phyloP scores from a whole-genome alignment of 2,888 invertebrate species.

The Drosophila paramelanica region DNA sequence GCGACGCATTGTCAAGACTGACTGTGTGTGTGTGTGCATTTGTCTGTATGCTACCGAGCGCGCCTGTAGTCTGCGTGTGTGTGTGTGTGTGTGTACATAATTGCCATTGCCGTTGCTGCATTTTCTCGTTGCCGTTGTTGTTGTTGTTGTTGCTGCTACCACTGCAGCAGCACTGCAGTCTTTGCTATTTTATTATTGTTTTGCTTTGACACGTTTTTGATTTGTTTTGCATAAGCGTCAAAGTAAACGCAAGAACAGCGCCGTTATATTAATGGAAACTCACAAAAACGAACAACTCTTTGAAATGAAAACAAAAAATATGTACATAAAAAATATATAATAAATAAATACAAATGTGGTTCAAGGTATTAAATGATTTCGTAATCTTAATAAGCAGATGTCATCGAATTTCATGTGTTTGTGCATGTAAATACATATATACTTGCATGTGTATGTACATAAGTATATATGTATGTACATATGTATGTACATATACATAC shows the following conservation, averaged over 20 bases:
- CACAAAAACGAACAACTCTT: slow-evolving; percentile 6
- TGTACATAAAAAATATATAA: too few species aligned
- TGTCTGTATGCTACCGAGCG: background rate
- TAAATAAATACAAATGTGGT: slow-evolving; percentile 28
- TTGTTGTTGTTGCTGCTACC: slow-evolving; percentile 14
- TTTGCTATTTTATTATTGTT: slow-evolving; percentile 44
- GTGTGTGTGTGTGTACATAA: slow-evolving; percentile 21
- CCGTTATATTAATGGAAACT: slow-evolving; percentile 11
- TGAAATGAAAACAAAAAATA: background rate
- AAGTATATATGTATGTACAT: too few species aligned
- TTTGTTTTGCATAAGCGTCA: slow-evolving; percentile 38
- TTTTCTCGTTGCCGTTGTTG: slow-evolving; percentile 11
- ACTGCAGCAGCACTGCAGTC: slow-evolving; percentile 45
- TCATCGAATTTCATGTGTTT: slow-evolving; percentile 29
- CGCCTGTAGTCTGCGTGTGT: background rate
- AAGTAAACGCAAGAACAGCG: slow-evolving; percentile 39
- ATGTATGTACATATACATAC: background rate
- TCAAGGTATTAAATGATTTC: slow-evolving; percentile 40
- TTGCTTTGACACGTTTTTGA: slow-evolving; percentile 53
- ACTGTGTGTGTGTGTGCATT: slow-evolving; percentile 13
- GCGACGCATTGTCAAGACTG: slow-evolving; percentile 74
- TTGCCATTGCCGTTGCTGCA: slow-evolving; percentile 36
- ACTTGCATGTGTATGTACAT: background rate
- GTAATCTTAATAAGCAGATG: slow-evolving; percentile 36
- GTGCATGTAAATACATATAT: background rate